Conservation (phyloP, 2,797 vertebrate genomes). For the Eremophila alpestris region DNA sequence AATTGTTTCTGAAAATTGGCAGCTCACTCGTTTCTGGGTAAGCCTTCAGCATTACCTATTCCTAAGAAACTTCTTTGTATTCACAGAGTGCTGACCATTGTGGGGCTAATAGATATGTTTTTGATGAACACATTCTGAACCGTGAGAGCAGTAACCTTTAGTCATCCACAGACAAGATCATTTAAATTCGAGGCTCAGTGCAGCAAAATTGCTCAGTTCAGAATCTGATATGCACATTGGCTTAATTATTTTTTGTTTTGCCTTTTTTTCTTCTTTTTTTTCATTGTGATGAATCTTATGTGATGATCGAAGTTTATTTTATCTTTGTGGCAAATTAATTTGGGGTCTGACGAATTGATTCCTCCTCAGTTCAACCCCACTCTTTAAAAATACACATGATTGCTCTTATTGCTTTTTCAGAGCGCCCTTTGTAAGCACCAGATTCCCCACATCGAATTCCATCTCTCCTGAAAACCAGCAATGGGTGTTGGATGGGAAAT, state of each 20-base stretch:
- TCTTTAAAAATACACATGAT: background rate
- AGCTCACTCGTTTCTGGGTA: slow-evolving; percentile 9
- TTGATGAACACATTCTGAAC: slow-evolving; percentile 42
- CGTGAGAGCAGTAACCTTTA: slow-evolving; percentile 32
- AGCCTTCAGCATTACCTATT: background rate
- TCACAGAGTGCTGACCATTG: slow-evolving; percentile 34
- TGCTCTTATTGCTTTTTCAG: background rate
- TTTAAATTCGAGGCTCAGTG: slow-evolving; percentile 53
- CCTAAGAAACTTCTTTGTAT: slow-evolving; percentile 55
- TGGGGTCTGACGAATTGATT: background rate
- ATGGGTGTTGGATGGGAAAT: background rate
- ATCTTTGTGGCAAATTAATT: background rate
- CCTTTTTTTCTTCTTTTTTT: background rate
- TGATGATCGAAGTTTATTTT: background rate
- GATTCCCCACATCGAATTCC: background rate
- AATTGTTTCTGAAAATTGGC: slow-evolving; percentile 24
- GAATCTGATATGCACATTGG: background rate
- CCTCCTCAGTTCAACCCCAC: background rate
- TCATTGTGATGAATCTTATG: background rate
- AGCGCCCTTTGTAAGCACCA: background rate
- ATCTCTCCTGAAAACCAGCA: background rate
- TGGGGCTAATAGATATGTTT: slow-evolving; percentile 45
- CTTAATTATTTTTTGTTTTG: background rate
- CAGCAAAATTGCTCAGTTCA: background rate
- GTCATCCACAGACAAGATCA: slow-evolving; percentile 28